phyloP scores from a whole-genome alignment of 1,140 invertebrate species.

The Pygmarrhopalites habei region DNA sequence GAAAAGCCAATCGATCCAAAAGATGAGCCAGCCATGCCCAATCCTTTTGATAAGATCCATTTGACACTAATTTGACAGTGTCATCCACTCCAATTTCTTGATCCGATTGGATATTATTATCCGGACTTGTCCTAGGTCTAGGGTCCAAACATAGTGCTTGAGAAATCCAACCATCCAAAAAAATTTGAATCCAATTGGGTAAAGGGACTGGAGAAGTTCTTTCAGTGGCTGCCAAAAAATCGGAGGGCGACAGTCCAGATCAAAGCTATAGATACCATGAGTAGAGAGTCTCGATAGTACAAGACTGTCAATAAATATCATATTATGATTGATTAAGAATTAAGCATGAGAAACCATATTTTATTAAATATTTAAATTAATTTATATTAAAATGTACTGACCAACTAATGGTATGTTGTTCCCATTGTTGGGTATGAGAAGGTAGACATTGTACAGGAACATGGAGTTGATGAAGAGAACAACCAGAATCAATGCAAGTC shows the following conservation, averaged over 20 bases:
- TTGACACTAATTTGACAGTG: conserved; percentile 20
- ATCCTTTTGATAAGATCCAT: conserved; percentile 30
- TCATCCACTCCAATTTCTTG: not conserved
- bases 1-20: conserved; percentile 34
- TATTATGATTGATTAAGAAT: no score
- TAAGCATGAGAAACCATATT: no score
- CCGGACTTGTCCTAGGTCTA: conserved; percentile 9
- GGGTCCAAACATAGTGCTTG: conserved; percentile 37
- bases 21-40: conserved; percentile 39
- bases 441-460: conserved; percentile 32
- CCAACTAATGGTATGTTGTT: conserved; percentile 32
- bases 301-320: conserved; percentile 18
- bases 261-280: conserved; percentile 32
- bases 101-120: not conserved
- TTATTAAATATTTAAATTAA: not conserved
- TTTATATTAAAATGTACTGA: conserved; percentile 13
- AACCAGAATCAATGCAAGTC: conserved; percentile 21
- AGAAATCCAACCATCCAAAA: conserved; percentile 24
- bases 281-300: conserved; percentile 35
- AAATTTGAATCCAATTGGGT: conserved; percentile 26
- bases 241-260: conserved; percentile 36
- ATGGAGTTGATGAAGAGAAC: conserved; percentile 25
- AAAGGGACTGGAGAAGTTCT: conserved; percentile 34
- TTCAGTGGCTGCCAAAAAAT: conserved; percentile 32
- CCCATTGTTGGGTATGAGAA: conserved; percentile 32